phyloP scores from a whole-genome alignment of 2,888 invertebrate genomes.

The Lagria hirta region DNA sequence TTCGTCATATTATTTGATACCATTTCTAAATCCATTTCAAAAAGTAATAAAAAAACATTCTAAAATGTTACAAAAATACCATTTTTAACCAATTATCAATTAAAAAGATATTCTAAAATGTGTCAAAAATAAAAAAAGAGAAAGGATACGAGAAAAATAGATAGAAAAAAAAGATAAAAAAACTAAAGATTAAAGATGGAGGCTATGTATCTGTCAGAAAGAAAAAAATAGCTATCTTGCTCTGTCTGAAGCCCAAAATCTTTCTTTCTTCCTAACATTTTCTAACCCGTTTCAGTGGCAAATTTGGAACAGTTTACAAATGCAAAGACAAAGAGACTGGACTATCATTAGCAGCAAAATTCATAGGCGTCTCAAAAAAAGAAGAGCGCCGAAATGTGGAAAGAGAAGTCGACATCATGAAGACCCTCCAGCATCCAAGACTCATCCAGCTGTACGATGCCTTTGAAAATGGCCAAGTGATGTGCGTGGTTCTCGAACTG shows the following conservation, averaged over 20 bases:
- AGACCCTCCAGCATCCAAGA: constrained; percentile 88
- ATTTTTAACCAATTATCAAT: no score
- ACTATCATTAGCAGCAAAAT: constrained; percentile 87
- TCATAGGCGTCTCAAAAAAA: constrained; percentile 80
- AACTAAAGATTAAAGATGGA: constrained; percentile 1
- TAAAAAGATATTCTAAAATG: no score
- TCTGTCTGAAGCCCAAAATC: no score
- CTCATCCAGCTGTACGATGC: constrained; percentile 98
- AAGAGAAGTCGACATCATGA: constrained; percentile 96
- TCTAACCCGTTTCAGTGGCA: constrained; percentile 79
- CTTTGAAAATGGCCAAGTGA: constrained; percentile 89
- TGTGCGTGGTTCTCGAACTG: constrained; percentile 98
- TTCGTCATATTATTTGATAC: no score
- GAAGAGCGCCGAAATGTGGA: constrained; percentile 91
- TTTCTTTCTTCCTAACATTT: no score
- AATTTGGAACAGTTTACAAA: constrained; percentile 95
- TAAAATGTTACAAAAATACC: no score
- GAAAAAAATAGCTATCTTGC: no score
- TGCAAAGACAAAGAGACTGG: constrained; percentile 84
- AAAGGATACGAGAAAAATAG: no score
- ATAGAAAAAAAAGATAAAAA: background rate
- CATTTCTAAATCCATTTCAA: no score
- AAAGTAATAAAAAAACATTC: no score
- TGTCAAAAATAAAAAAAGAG: no score
- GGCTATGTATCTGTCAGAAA: no score